Base-by-base conservation (phyloP, 2,113 vertebrate species). In the pig (Sus scrofa) region DNA sequence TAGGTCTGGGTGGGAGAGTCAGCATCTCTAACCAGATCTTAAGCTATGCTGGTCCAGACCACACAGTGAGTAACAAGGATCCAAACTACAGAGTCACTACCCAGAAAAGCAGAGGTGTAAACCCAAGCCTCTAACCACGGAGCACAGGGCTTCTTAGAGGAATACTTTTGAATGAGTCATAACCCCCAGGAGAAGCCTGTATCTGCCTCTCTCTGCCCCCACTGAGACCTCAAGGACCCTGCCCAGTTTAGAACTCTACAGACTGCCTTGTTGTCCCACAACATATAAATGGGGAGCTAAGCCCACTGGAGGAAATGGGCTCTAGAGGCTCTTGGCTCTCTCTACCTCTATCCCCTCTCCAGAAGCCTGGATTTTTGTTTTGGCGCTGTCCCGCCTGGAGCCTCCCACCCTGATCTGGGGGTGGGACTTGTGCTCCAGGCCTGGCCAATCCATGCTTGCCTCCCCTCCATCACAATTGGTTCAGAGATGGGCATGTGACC, bases 291-390 rank as follows among this genome's bases (percentile, higher is more conserved):
- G 26, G 22, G 34, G 54, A 52, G 16, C 24, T 3, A 11, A 50
- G 12, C 27, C 44, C 24, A 56, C 39, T 34, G 19, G 2, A 18
- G 62, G 16, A 7, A 27, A 13, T 1, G 37, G 65, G 60, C 34
- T 18, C 1, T 0, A 7, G 26, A 0, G 11, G 9, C 74, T 32
- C 0, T 39, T 20, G 27, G 16, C 30, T 54, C 19, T 18, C 74
- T 44, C 22, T 1, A 30, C 37, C 56, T 85, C 68, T 4, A 26
- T 26, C 7, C 20, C 44, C 62, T 37, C 52, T 37, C 70, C 37
- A 9, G 34, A 67, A 58, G 24, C 26, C 82, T 15, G 19, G 11
- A 26, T 3, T 27, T 39, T 44, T 52, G n/a, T 79, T 3, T 60
- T 27, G 1, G 37, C 6, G 20, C 20, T 4, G 0, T 7, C 65